Evolutionary conservation across 2,113 vertebrate genomes (phyloP), one percentile per base, ranked within the genome.

Genomic region (Myotis brandtii): DNA sequence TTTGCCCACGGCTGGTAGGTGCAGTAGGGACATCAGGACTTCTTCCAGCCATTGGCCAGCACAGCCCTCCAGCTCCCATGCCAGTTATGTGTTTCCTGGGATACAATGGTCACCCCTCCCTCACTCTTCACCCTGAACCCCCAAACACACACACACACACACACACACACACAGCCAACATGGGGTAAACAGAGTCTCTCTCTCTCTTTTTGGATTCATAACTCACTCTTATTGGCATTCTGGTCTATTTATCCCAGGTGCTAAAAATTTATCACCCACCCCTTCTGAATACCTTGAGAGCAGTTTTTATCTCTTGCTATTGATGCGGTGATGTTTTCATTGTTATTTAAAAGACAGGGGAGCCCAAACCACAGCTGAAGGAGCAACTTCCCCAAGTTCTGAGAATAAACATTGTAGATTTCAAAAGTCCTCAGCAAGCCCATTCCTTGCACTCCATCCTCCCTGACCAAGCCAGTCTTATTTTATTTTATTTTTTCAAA

Each of bases 261-360:
- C 43, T 83, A 25, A 46, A 85, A 52, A 7, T 43, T 3, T 10
- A 11, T 91, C 59, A 20, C 13, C n/a, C 5, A 46, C 46, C 25
- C 91, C 52, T 16, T 72, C 69, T 34, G 43, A 62, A 46, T 48
- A 46, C 3, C 13, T 56, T 6, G 12, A 72, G 9, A 66, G 64
- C 30, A 48, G 27, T n/a, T 14, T 52, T 62, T 13, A 2, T 18
- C 59, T 67, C 27, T 50, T 70, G 10, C 32, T 87, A 14, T 23
- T 21, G 48, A 80, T 64, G 46, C 1, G 37, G 52, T n/a, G 43
- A 7, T 43, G 23, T 73, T 79, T 75, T 50, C 64, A 72, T 54
- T 37, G 20, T 90, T 73, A 64, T 93, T 95, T 92, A 75, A 81
- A 76, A 56, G 54, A 56, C 54, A 56, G 20, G 43, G 43, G 40